Base-by-base conservation (phyloP, 30 jellyfish, hydroid and myxozoan genomes). In the Chironex yamaguchii region DNA sequence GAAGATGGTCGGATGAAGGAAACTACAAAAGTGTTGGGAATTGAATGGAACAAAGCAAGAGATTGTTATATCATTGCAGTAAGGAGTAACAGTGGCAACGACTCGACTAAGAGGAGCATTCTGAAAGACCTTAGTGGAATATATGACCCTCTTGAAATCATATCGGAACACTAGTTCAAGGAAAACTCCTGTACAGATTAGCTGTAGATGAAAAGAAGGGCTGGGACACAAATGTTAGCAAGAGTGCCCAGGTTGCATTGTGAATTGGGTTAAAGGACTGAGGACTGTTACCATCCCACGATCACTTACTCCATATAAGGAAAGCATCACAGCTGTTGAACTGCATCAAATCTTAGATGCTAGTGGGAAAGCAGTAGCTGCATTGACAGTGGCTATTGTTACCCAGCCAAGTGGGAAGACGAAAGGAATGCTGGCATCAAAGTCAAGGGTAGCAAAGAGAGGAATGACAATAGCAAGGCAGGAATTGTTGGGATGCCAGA, bases 401-500 rank as follows among this genome's bases (percentile, higher is more conserved):
- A 76, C 58, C 31, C 88, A 76, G 28, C 88, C 80, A 49, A 76
- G 86, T 27, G 78, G 86, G 17, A 49, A 24, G 26, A 17, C 86
- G 30, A 72, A 73, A 49, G 86, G 36, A 6, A 4, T 73, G 4
- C 30, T 48, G 26, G 51, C 63, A 2, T 73, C 86, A 34, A 73
- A 73, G 30, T 73, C 86, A 36, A 73, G 86, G 30, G 51, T 49
- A 6, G 4, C 86, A 27, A 73, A 73, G 30, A 73, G 78, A 73
- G 86, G 86, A 73, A 49, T 73, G 4, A 73, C 86, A n/a, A 73
- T 73, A 20, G 86, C 86, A 73, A 73, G 86, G 36, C 86, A 36
- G 49, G 86, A 73, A 29, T 49, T 49, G 29, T 72, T 73, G 3
- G 86, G 75, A 73, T 73, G 86, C 51, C 86, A 6, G 13, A 73